phyloP scores from a whole-genome alignment of 37 sponge, comb jelly and placozoan species.

The Petrosia ficiformis region DNA sequence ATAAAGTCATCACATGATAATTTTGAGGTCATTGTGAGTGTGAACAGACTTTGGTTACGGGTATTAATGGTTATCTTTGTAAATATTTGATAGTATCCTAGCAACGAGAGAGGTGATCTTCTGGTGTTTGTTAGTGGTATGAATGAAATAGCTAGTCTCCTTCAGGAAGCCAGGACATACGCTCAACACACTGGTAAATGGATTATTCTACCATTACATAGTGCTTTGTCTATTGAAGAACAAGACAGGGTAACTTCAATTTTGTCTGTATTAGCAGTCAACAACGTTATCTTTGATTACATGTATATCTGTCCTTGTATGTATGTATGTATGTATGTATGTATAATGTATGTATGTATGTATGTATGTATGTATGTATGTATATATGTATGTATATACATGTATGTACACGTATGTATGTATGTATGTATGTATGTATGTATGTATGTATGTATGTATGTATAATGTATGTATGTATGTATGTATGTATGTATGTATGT shows the following conservation, averaged over 20 bases:
- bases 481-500: too few relatives aligned
- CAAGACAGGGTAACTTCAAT: constrained; percentile 82
- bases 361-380: not conserved
- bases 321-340: too few relatives aligned
- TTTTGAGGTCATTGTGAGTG: too few relatives aligned
- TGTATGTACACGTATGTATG: too few relatives aligned
- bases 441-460: too few relatives aligned
- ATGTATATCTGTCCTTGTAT: not conserved
- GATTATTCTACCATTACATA: constrained; percentile 87
- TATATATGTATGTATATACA: too few relatives aligned
- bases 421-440: too few relatives aligned
- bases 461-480: too few relatives aligned
- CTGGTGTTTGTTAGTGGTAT: constrained; percentile 91
- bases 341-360: too few relatives aligned
- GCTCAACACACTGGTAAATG: constrained; percentile 71
- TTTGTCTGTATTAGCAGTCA: not conserved
- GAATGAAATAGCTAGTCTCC: constrained; percentile 78
- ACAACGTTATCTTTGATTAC: too few relatives aligned
- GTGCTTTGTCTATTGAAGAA: constrained; percentile 91
- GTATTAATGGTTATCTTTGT: not conserved
- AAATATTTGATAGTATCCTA: constrained; percentile 63
- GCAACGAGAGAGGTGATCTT: constrained; percentile 85
- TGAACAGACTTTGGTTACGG: too few relatives aligned
- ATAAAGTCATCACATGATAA: too few relatives aligned
- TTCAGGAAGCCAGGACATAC: constrained; percentile 78